These are phyloP conservation scores for Clarias batrachus DNA, from an alignment of 2,113 vertebrate species.

Conservation along the genomic window DNA sequence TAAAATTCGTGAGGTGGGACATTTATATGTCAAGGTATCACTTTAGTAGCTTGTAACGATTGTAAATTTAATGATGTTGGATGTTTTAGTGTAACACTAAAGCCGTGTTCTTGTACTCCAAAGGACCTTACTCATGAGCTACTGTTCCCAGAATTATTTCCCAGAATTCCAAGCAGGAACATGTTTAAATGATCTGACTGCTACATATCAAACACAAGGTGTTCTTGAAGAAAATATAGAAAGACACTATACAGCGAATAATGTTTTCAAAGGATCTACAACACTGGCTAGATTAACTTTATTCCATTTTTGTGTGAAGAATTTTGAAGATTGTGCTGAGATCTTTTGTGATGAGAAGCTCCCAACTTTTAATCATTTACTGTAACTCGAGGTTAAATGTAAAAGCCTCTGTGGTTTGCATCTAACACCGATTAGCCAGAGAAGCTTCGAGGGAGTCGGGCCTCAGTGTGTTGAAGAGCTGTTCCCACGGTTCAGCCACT, in stretches of 20 bases:
- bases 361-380: background rate
- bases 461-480: background rate
- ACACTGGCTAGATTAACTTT: background rate
- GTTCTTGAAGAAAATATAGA: background rate
- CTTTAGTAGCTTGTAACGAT: background rate
- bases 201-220: background rate
- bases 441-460: background rate
- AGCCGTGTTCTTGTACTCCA: too few relatives aligned
- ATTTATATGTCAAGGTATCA: too few relatives aligned
- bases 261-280: background rate
- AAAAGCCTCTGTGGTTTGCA: background rate
- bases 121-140: background rate
- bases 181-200: background rate
- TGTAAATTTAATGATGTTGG: background rate
- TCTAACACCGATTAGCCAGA: background rate
- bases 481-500: slow-evolving; percentile 4
- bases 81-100: background rate
- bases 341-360: background rate
- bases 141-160: background rate
- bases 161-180: background rate
- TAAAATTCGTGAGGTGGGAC: too few relatives aligned
- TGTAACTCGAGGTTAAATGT: background rate
- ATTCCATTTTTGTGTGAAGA: background rate
- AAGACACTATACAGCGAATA: background rate
- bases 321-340: background rate